Evolutionary conservation across 2,113 vertebrate genomes (phyloP).

Genomic region (Prunella himalayana): DNA sequence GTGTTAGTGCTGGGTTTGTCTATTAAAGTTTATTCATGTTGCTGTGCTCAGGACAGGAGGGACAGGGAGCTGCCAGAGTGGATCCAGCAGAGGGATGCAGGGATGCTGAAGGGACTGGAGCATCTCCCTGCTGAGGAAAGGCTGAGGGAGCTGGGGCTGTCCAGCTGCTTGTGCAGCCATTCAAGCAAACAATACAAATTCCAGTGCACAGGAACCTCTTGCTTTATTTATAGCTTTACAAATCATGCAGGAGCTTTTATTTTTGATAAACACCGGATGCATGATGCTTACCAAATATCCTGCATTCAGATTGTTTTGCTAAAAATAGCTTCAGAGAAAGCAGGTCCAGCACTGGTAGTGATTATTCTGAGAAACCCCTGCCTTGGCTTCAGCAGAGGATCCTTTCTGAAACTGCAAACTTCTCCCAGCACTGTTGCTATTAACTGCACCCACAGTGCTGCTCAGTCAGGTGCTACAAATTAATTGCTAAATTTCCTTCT

Average conservation of each 20-base stretch:
- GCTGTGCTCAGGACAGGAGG: background rate
- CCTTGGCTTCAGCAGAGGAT: background rate
- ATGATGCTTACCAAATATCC: background rate
- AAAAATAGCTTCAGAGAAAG: background rate
- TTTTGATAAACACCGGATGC: background rate
- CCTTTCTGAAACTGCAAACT: background rate
- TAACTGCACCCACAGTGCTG: background rate
- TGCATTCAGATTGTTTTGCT: background rate
- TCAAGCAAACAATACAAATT: background rate
- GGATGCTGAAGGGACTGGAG: background rate
- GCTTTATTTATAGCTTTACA: conserved; percentile 10
- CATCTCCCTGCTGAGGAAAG: background rate
- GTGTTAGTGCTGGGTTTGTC: background rate
- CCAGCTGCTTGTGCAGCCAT: background rate
- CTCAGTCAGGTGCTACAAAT: background rate
- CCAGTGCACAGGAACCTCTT: background rate
- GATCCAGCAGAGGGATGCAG: background rate
- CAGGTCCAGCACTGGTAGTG: background rate
- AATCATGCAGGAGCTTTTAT: background rate
- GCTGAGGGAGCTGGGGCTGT: background rate
- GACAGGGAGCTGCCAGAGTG: too few relatives aligned
- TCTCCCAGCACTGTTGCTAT: background rate
- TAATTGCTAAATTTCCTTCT: background rate
- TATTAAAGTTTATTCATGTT: background rate
- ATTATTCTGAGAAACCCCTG: background rate